These are phyloP conservation scores for Apeira syringaria DNA, from an alignment of 2,888 invertebrate species.

Conservation along the genomic window DNA sequence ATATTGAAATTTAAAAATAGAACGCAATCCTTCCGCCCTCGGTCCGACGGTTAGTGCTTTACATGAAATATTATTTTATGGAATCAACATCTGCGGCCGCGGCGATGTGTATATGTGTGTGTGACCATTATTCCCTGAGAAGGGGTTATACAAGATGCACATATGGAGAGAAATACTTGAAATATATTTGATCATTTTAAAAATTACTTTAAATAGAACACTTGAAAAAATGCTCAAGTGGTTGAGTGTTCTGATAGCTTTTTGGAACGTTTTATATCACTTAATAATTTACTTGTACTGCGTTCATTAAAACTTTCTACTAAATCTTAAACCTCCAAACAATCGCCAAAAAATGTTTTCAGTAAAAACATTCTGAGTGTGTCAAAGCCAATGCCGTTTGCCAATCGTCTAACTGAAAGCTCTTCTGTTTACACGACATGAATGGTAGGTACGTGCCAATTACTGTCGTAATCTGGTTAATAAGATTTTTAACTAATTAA, in stretches of 20 bases:
- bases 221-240: constrained; percentile 63
- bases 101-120: constrained; percentile 66
- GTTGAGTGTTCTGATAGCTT: constrained; percentile 67
- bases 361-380: no score
- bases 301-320: no score
- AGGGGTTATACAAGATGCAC: constrained; percentile 62
- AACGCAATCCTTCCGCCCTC: constrained; percentile 83
- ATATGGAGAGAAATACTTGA: constrained; percentile 47
- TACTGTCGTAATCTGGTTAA: no score
- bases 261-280: no score
- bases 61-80: constrained; percentile 84
- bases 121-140: constrained; percentile 56
- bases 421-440: no score
- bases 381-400: no score
- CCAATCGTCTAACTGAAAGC: no score
- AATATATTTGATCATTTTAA: constrained; percentile 14
- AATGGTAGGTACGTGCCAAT: no score
- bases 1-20: constrained; percentile 82
- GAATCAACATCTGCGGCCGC: constrained; percentile 80
- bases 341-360: no score
- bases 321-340: no score
- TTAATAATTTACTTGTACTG: no score
- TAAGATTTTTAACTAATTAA: no score
- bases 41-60: constrained; percentile 76
- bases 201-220: constrained; percentile 67